Conservation (phyloP, 2,888 invertebrate species). For the Trichogramma evanescens region DNA sequence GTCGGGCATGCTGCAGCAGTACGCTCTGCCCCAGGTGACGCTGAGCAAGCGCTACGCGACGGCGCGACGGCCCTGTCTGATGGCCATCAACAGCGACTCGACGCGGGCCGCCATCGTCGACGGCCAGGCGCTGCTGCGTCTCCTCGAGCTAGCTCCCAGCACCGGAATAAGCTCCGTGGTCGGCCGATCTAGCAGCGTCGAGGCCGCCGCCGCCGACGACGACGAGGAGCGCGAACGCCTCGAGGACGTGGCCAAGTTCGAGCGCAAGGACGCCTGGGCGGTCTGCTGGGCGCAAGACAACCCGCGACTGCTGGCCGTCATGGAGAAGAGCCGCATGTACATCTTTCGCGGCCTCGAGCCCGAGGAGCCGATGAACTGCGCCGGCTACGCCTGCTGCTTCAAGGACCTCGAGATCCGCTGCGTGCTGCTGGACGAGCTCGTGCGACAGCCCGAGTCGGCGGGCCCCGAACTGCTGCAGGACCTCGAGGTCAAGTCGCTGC, state of each 20-base stretch:
- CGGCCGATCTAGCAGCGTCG: background rate
- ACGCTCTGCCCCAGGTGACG: slow-evolving; percentile 79
- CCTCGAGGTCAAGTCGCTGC: slow-evolving; percentile 85
- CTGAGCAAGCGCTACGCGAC: slow-evolving; percentile 72
- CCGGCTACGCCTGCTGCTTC: slow-evolving; percentile 89
- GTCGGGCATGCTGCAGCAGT: slow-evolving; percentile 81
- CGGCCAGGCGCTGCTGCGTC: slow-evolving; percentile 67
- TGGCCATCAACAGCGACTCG: slow-evolving; percentile 84
- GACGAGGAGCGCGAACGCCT: slow-evolving; percentile 32
- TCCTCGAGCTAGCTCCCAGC: slow-evolving; percentile 61
- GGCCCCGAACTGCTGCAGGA: slow-evolving; percentile 66
- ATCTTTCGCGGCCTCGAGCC: slow-evolving; percentile 85
- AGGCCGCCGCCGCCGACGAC: no score
- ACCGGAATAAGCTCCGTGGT: background rate
- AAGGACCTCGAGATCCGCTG: slow-evolving; percentile 90
- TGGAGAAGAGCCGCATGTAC: slow-evolving; percentile 95
- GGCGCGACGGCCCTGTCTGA: slow-evolving; percentile 62
- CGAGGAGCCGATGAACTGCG: slow-evolving; percentile 87
- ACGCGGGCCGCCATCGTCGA: slow-evolving; percentile 80
- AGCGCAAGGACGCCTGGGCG: slow-evolving; percentile 93
- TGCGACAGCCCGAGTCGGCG: slow-evolving; percentile 72
- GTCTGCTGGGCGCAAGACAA: slow-evolving; percentile 94
- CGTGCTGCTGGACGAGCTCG: slow-evolving; percentile 82
- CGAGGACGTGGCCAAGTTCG: slow-evolving; percentile 57
- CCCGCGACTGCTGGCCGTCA: slow-evolving; percentile 81